Evolutionary conservation across 1,140 invertebrate species (phyloP).

Genomic region (Diplogasteroides magnus): DNA sequence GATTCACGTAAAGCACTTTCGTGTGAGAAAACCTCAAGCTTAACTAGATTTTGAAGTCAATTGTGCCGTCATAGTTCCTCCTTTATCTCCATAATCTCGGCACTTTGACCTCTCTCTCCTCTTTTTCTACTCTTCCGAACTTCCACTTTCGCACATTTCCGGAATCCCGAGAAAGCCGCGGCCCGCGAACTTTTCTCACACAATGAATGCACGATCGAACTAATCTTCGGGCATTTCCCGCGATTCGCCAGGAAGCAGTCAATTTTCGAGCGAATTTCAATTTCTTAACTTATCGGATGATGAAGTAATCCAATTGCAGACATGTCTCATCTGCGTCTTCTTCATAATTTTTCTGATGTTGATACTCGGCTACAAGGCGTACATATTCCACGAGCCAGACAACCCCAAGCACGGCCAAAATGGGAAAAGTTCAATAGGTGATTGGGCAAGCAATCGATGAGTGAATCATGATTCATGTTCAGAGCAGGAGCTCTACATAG

Average conservation of each 20-base stretch:
- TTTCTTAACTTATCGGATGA: background rate
- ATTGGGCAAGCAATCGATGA: background rate
- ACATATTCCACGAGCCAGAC: conserved; percentile 20
- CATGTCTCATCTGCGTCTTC: conserved; percentile 13
- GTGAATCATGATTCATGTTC: background rate
- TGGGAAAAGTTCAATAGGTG: conserved; percentile 22
- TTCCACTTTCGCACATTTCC: too few relatives aligned
- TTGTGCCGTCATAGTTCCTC: too few relatives aligned
- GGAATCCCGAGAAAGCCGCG: too few relatives aligned
- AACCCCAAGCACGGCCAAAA: conserved; percentile 9
- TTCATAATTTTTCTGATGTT: conserved; percentile 24
- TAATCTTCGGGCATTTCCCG: too few relatives aligned
- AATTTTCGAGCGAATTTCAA: background rate
- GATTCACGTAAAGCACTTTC: too few relatives aligned
- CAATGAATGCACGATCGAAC: too few relatives aligned
- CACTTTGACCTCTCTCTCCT: too few relatives aligned
- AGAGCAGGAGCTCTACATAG: conserved; percentile 23
- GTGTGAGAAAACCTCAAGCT: too few relatives aligned
- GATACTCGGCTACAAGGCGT: conserved; percentile 23
- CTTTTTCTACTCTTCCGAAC: too few relatives aligned
- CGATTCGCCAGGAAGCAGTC: too few relatives aligned
- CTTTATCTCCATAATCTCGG: too few relatives aligned
- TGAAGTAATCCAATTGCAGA: conserved; percentile 7
- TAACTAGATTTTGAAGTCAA: too few relatives aligned
- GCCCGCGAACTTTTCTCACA: background rate